A percentile compares a stretch with the other conserved stretches of the same genome.
Conservation (phyloP, 2,888 invertebrate species). For the Agonopterix arenella region DNA sequence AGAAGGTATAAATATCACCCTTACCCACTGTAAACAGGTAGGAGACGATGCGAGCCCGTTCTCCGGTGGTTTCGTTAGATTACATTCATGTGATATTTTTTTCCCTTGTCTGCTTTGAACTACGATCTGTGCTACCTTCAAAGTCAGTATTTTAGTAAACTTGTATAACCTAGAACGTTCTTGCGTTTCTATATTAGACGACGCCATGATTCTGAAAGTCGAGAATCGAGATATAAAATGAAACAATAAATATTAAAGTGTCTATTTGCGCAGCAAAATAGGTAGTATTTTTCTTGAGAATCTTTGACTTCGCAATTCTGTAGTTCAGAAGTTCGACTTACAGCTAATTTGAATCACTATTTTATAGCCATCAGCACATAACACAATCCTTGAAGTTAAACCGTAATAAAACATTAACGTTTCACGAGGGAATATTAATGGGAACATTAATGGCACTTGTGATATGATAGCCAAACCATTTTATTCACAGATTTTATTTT, state of each 20-base stretch:
- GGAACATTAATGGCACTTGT: too few species aligned
- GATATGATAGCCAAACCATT: too few species aligned
- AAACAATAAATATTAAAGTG: not conserved
- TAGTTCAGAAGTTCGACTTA: too few species aligned
- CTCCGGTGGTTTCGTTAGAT: conserved; percentile 35
- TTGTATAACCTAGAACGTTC: conserved; percentile 91
- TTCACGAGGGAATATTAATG: too few species aligned
- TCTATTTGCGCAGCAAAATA: not conserved
- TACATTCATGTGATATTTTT: conserved; percentile 77
- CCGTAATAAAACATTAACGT: too few species aligned
- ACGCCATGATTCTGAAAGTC: conserved; percentile 38
- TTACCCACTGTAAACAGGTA: conserved; percentile 53
- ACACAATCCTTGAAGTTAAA: too few species aligned
- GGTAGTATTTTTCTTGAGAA: too few species aligned
- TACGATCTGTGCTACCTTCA: conserved; percentile 93
- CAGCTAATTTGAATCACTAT: too few species aligned
- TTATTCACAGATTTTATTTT: too few species aligned
- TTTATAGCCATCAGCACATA: too few species aligned
- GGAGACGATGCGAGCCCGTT: conserved; percentile 37
- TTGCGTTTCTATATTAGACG: conserved; percentile 46
- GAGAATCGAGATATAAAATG: not conserved
- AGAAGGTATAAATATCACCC: conserved; percentile 3
- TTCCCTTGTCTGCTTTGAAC: conserved; percentile 94
- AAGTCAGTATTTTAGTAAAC: conserved; percentile 90
- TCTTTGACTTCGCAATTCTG: too few species aligned